These are phyloP conservation scores for Orthosia incerta DNA, from an alignment of 2,888 invertebrate species.

Conservation along the genomic window DNA sequence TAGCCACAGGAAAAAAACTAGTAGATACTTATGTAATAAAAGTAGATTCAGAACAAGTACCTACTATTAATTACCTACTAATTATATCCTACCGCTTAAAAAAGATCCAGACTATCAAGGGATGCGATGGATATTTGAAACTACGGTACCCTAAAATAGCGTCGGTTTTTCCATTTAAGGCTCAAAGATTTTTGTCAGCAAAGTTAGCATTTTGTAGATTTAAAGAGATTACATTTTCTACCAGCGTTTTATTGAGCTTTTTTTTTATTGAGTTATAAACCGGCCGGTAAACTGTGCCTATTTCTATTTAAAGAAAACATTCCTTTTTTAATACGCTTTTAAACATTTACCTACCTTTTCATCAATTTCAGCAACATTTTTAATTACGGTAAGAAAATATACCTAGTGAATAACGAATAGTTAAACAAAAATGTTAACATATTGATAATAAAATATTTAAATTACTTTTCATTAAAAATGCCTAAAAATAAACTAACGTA, in stretches of 20 bases:
- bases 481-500: not conserved
- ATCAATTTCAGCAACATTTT: constrained; percentile 1
- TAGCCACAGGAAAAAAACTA: too few relatives aligned
- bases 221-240: constrained; percentile 37
- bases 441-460: not conserved
- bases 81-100: too few relatives aligned
- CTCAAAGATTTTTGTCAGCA: not conserved
- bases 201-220: not conserved
- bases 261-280: constrained; percentile 9
- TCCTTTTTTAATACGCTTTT: not conserved
- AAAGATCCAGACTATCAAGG: too few relatives aligned
- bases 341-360: constrained; percentile 2
- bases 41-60: too few relatives aligned
- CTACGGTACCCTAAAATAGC: not conserved
- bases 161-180: not conserved
- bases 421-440: not conserved
- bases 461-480: not conserved
- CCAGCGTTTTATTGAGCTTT: not conserved
- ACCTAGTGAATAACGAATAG: not conserved
- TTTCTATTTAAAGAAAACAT: constrained; percentile 2
- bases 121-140: too few relatives aligned
- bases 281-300: not conserved
- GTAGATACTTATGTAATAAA: too few relatives aligned
- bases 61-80: too few relatives aligned
- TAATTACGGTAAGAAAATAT: constrained; percentile 18